Base-by-base conservation (phyloP, 2,113 vertebrate species). In the Sinocyclocheilus rhinocerous region DNA sequence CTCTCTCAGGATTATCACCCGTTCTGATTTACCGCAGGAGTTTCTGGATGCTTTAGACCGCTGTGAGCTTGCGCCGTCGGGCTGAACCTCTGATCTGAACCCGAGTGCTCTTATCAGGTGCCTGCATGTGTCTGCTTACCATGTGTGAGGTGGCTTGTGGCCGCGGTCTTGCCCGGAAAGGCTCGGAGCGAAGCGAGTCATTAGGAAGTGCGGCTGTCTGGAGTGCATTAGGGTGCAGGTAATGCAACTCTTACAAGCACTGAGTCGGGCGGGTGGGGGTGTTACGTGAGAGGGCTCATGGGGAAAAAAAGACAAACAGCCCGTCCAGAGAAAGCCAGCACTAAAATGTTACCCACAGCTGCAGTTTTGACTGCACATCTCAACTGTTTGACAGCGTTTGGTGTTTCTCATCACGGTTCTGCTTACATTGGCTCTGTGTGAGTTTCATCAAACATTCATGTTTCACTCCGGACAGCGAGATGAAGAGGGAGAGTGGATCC, bases 171-270 rank as follows among this genome's bases (percentile, higher is more conserved):
- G 92, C 93, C 94, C 94, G 94, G 95, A 95, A 95, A 95, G 90
- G 92, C 95, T 95, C 89, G 78, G 91, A 95, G 94, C 93, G 89
- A 89, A 94, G 93, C 92, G 88, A 93, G 95, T 95, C 94, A 95
- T 95, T 95, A 96, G 94, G 94, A 93, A 95, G 94, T 94, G 88
- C 90, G 89, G 90, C 91, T 90, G 94, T 96, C 95, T 96, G 95
- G 94, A 94, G 93, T 87, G 91, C 93, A 95, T 96, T 96, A 95
- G 83, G 90, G 91, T 88, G 90, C 89, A 91, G 92, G 94, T 94
- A 94, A 93, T 92, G 93, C 91, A 93, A 94, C 91, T 92, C 92
- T 92, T 93, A 94, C 93, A 93, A 92, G 93, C 91, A 90, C 86
- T 92, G 89, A 90, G 92, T 94, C 88, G 91, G 57, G 16, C 26